Percentiles rank a stretch among this genome's conserved stretches.
Conservation (phyloP, 2,797 vertebrate genomes). For the Mormyrops boulengeri region DNA sequence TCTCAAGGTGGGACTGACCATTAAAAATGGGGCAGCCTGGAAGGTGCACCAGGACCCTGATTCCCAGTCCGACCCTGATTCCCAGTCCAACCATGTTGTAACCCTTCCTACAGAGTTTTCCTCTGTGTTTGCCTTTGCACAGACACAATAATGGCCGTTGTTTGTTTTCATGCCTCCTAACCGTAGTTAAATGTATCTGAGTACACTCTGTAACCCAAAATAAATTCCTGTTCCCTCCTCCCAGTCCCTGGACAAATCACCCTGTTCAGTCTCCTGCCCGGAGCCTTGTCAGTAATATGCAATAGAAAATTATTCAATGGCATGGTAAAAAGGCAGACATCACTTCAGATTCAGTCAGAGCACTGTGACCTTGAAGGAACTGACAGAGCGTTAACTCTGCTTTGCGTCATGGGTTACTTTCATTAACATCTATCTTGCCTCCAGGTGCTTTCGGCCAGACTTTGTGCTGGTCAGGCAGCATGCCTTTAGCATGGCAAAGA, state of each 20-base stretch:
- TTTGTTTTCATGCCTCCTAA: background rate
- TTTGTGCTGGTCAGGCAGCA: constrained; percentile 86
- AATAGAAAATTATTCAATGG: background rate
- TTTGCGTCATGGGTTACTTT: background rate
- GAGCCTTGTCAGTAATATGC: background rate
- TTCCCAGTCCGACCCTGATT: background rate
- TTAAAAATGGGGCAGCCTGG: background rate
- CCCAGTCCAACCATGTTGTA: background rate
- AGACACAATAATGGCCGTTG: background rate
- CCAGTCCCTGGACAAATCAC: background rate
- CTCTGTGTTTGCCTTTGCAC: background rate
- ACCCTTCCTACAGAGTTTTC: background rate
- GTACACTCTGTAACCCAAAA: background rate
- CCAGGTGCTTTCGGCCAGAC: constrained; percentile 80
- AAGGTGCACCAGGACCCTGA: background rate
- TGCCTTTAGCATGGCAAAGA: constrained; percentile 85
- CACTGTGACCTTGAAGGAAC: background rate
- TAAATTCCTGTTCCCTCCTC: background rate
- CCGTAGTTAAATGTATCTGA: background rate
- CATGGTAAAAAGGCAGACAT: background rate
- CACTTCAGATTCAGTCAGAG: background rate
- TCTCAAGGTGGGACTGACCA: background rate
- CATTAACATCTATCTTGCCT: background rate
- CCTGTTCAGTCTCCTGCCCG: background rate
- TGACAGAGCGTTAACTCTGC: background rate